Evolutionary conservation across 2,888 invertebrate species (phyloP).

Genomic region (Dicycla oo): DNA sequence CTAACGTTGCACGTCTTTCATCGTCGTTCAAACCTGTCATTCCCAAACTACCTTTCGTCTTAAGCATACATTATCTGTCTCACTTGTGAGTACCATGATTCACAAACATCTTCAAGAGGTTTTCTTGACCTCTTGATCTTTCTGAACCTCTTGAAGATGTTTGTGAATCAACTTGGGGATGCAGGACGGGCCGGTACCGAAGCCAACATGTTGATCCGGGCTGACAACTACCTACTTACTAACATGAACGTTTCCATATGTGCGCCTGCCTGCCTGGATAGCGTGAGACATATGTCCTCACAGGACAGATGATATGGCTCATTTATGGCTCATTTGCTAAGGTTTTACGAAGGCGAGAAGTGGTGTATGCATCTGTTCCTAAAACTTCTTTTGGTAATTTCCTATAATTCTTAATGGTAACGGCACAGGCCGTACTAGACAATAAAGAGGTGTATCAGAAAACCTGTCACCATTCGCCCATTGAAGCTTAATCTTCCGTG

Average conservation of each 20-base stretch:
- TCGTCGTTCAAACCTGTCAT: neutral
- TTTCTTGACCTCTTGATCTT: neutral
- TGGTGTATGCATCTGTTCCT: neutral
- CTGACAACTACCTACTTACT: neutral
- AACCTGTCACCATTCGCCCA: neutral
- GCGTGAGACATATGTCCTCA: neutral
- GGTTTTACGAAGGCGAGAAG: neutral
- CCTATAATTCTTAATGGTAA: neutral
- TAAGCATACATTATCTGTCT: neutral
- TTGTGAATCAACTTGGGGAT: neutral
- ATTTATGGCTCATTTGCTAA: neutral
- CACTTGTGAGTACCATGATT: no score
- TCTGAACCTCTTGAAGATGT: no score
- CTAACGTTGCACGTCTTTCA: neutral
- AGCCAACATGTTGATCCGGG: neutral
- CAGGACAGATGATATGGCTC: neutral
- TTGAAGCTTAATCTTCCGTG: neutral
- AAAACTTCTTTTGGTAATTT: neutral
- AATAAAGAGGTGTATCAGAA: neutral
- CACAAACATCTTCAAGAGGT: no score
- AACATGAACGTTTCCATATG: neutral
- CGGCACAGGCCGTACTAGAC: neutral
- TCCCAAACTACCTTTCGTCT: neutral
- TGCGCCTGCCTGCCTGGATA: neutral
- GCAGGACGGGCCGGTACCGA: no score